Base-by-base conservation (phyloP, 2,113 vertebrate genomes). In the Apodemus sylvaticus region DNA sequence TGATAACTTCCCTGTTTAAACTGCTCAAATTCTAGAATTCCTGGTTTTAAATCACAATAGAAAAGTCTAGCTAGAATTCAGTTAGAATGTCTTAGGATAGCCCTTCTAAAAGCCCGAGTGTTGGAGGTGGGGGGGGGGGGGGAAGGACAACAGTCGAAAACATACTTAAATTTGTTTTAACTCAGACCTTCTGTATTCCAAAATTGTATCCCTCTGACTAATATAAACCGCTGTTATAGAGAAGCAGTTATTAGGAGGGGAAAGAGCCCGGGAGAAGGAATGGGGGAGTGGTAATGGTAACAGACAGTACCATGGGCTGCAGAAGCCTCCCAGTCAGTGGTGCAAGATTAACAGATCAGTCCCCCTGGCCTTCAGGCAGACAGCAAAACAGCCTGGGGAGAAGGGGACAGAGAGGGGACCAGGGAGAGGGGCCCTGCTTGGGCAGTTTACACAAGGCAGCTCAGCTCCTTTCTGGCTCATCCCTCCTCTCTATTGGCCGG, bases 261-360 rank as follows among this genome's bases (percentile, higher is more conserved):
- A 66, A 45, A 53, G 39, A 96, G 71, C 86, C 94, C 86, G 98
- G 89, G 96, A 97, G 97, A 98, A 99, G 98, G 99, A 99, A 99
- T 99, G 99, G 99, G 99, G 99, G 99, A 99, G 99, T 99, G 98
- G 97, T 97, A 99, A 98, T 98, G 98, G 99, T 99, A 99, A 99
- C 99, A 99, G 98, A 99, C 99, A 98, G 99, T 99, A 99, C 99
- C 99, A 99, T 99, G 99, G 99, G 99, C 99, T 98, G 98, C 97
- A 98, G 93, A 97, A 98, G 99, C 98, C 98, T 99, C 99, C 98
- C 98, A 98, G 98, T 97, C 99, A 98, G 98, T 98, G n/a, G 97
- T 97, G 97, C 98, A 98, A 98, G 98, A 98, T 98, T 98, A 98
- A 98, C 98, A 98, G 98, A 98, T 98, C 98, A 98, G 98, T 99